phyloP scores from a whole-genome alignment of 2,113 vertebrate genomes.

The Mustela lutreola region DNA sequence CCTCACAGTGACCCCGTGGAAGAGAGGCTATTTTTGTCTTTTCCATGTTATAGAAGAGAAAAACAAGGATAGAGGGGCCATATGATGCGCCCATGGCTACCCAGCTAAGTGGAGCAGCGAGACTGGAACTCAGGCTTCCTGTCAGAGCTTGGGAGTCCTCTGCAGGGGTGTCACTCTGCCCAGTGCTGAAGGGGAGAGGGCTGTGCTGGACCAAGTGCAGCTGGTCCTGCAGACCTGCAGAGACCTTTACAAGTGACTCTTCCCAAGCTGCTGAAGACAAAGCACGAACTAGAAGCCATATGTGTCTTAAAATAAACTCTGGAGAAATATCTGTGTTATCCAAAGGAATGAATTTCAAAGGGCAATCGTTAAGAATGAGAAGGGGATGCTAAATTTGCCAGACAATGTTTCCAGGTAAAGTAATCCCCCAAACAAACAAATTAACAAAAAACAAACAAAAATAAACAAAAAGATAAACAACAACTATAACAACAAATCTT shows the following conservation, averaged over 20 bases:
- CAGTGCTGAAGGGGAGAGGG: background rate
- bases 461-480: background rate
- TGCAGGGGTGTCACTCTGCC: background rate
- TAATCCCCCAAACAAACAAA: background rate
- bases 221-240: background rate
- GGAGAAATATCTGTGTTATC: background rate
- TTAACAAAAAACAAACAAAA: background rate
- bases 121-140: background rate
- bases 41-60: background rate
- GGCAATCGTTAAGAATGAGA: background rate
- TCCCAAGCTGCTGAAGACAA: background rate
- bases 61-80: background rate
- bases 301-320: background rate
- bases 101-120: background rate
- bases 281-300: background rate
- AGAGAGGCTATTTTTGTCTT: background rate
- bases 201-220: background rate
- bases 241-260: background rate
- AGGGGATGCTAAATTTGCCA: background rate
- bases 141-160: background rate
- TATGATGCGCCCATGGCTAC: background rate
- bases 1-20: background rate
- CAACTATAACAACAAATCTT: background rate
- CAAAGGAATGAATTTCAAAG: background rate
- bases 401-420: slow-evolving; percentile 21